Evolutionary conservation across 2,797 vertebrate species (phyloP), one percentile per base, ranked within the genome.

Genomic region (Austrolebias charrua): DNA sequence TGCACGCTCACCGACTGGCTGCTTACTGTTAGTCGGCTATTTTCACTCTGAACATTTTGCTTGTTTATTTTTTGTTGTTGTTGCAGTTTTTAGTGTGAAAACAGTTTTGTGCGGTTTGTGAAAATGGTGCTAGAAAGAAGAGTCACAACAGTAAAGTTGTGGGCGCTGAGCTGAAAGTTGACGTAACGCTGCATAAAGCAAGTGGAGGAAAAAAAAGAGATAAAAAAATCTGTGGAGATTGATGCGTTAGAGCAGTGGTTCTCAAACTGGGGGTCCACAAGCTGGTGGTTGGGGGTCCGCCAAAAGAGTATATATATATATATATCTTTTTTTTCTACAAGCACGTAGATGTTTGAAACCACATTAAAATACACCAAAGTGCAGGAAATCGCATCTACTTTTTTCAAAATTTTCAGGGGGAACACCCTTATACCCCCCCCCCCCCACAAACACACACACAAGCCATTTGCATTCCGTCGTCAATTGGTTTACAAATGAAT

Each of bases 71-170:
- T 1, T 51, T 52, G 35, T 20, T 61, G 16, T 50, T 40, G 24
- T 3, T 20, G 13, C 1, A 0, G 15, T 24, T 51, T 31, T 14
- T n/a, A 18, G 44, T 29, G 47, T 29, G 20, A 50, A 60, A 50
- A 20, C 10, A 10, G 20, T 35, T 42, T 16, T 10, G 1, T 18
- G 9, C 51, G 35, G 29, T 48, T 29, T 40, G 15, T 31, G 28
- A 52, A 52, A 61, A 44, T 4, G 2, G 43, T 19, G 49, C 16
- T 6, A 6, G 16, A 29, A 16, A 43, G 38, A 15, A 55, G 33
- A 69, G 53, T 42, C 38, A 49, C 48, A 61, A 35, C 35, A 18
- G 53, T 20, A n/a, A 50, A 33, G 35, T 24, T 55, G 66, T 6
- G 0, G 33, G 33, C 3, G 7, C 46, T 24, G 20, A 48, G 29